Conservation (phyloP, 2,888 invertebrate species). For the Microplitis deprimator region DNA sequence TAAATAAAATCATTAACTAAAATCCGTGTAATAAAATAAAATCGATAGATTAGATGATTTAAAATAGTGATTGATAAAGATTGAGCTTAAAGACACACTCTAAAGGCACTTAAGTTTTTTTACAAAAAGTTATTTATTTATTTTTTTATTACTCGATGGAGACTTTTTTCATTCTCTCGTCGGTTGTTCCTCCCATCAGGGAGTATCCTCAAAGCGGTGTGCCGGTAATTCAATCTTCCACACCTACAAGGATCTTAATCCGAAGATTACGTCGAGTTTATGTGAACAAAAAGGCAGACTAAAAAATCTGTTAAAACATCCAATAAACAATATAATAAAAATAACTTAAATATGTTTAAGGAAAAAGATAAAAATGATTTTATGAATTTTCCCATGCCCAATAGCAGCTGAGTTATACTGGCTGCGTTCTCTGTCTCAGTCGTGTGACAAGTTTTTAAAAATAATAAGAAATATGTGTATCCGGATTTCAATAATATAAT, state of each 20-base stretch:
- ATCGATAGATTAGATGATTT: constrained; percentile 11
- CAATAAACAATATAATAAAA: constrained; percentile 14
- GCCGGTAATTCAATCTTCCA: constrained; percentile 60
- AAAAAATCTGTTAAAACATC: background rate
- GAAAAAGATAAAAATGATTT: background rate
- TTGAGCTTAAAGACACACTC: constrained; percentile 18
- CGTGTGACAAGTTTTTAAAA: background rate
- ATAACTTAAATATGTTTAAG: constrained; percentile 31
- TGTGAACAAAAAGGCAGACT: constrained; percentile 48
- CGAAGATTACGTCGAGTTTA: constrained; percentile 58
- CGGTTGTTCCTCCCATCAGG: constrained; percentile 27
- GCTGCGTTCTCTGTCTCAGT: background rate
- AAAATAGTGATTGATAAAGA: constrained; percentile 8
- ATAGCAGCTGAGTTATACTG: no score
- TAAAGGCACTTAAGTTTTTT: constrained; percentile 29
- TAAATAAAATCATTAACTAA: background rate
- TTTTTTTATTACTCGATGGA: constrained; percentile 17
- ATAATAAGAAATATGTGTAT: background rate
- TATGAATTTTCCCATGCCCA: background rate
- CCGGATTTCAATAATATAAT: constrained; percentile 10
- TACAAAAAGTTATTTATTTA: background rate
- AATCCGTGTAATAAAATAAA: background rate
- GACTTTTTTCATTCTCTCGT: constrained; percentile 12
- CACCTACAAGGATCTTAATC: constrained; percentile 62
- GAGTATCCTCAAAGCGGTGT: constrained; percentile 38